A percentile compares a stretch with the other conserved stretches of the same genome.
These are phyloP conservation scores for Gopherus evgoodei DNA, from an alignment of 2,113 vertebrate species.

Conservation along the genomic window DNA sequence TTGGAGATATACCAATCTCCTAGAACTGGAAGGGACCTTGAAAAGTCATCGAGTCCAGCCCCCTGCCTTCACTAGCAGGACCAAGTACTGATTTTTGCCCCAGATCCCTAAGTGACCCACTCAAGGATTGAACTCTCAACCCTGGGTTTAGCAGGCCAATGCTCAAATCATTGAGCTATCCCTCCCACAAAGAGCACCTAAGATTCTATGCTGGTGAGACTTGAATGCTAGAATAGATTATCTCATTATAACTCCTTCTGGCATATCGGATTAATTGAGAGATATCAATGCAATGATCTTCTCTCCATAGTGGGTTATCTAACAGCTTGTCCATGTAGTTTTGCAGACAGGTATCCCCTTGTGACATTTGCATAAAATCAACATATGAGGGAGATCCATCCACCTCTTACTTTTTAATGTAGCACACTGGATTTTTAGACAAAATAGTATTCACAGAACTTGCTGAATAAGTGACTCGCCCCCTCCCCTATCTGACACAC, in stretches of 20 bases:
- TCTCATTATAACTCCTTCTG: not conserved
- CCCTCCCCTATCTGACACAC: not conserved
- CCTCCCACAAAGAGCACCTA: not conserved
- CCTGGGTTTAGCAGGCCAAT: too few species aligned
- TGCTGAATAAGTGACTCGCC: not conserved
- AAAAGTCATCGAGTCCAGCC: too few species aligned
- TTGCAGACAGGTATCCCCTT: accelerated
- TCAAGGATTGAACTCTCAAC: too few species aligned
- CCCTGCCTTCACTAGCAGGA: too few species aligned
- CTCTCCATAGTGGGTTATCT: not conserved
- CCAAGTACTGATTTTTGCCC: too few species aligned
- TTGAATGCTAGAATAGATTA: not conserved
- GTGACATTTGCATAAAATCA: not conserved
- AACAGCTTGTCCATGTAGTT: not conserved
- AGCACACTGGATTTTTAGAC: accelerated
- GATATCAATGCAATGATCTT: not conserved
- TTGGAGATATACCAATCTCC: too few species aligned
- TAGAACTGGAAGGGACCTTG: too few species aligned
- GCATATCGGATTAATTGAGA: accelerated
- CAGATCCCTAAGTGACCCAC: too few species aligned
- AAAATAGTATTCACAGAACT: not conserved
- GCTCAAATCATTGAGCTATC: too few species aligned
- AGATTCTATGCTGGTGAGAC: not conserved
- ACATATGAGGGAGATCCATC: not conserved
- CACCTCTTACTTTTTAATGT: accelerated